These are phyloP conservation scores for Craniophora ligustri DNA, from an alignment of 2,888 invertebrate genomes.

Conservation along the genomic window DNA sequence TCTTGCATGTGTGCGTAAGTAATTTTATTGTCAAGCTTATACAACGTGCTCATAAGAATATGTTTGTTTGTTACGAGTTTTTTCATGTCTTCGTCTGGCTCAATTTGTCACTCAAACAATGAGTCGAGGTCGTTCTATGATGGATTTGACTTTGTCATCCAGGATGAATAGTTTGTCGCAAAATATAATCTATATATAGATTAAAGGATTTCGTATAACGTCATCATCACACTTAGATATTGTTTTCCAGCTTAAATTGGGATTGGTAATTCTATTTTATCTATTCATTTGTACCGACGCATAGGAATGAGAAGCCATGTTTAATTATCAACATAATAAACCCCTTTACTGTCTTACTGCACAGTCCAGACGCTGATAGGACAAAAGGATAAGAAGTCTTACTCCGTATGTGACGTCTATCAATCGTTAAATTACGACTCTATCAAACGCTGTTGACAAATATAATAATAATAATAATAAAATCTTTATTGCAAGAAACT, in stretches of 20 bases:
- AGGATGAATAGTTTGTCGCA: slow-evolving; percentile 18
- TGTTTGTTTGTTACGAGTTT: slow-evolving; percentile 16
- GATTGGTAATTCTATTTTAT: no score
- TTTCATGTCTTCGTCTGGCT: slow-evolving; percentile 10
- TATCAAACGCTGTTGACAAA: no score
- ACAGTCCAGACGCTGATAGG: no score
- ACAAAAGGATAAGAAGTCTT: no score
- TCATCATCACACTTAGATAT: not conserved
- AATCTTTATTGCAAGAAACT: no score
- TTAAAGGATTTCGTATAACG: slow-evolving; percentile 10
- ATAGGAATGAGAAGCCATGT: no score
- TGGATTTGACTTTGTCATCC: slow-evolving; percentile 30
- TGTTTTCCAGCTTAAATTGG: not conserved
- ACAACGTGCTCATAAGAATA: slow-evolving; percentile 1
- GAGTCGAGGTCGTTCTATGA: slow-evolving; percentile 35
- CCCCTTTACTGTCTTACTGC: no score
- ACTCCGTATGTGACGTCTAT: no score
- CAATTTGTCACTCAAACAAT: slow-evolving; percentile 25
- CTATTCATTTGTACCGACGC: no score
- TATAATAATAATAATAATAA: no score
- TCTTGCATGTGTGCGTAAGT: slow-evolving; percentile 28
- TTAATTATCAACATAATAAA: no score
- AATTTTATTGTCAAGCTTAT: slow-evolving; percentile 25
- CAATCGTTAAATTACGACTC: no score
- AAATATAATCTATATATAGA: slow-evolving; percentile 5